Base-by-base conservation (phyloP, 2,797 vertebrate species). In the Anolis apletophallus region DNA sequence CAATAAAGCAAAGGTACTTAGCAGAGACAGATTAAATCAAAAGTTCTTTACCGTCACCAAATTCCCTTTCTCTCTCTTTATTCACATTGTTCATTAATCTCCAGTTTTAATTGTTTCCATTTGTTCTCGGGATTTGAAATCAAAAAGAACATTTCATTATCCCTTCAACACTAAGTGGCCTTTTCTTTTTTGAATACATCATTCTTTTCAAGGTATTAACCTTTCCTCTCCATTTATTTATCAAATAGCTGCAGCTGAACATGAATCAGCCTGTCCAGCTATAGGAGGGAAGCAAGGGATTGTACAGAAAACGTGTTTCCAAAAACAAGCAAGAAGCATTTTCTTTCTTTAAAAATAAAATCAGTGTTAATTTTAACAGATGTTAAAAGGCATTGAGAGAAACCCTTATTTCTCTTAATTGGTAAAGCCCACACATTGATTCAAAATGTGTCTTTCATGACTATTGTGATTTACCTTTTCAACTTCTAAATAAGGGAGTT, bases 141-240 rank as follows among this genome's bases (percentile, higher is more conserved):
- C 13, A 78, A 57, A 61, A 64, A 80, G 69, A 73, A 54, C 9
- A 52, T 52, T 81, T 74, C 29, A 29, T n/a, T 21, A 36, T 40
- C 40, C 69, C 23, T 36, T 80, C 72, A 36, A 79, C 46, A 8
- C 12, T 34, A 68, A 55, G 75, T 55, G 34, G 40, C 40, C 36
- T 71, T 57, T 79, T n/a, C n/a, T 72, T 81, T 40, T 80, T 36
- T 32, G 36, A 55, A 80, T 34, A 40, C 32, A 67, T 36, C 21
- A 64, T 75, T 74, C 32, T 34, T 86, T 86, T 52, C 34, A 67
- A 64, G 32, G 46, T n/a, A 75, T 86, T 54, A 81, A 86, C n/a
- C 46, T 80, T 54, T 54, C n/a, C 32, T 74, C 59, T 54, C 13
- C 1, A 81, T 81, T 64, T 54, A 34, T 36, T 71, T 69, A 79